phyloP scores from a whole-genome alignment of 1,140 invertebrate species.

The Ceratitis capitata region DNA sequence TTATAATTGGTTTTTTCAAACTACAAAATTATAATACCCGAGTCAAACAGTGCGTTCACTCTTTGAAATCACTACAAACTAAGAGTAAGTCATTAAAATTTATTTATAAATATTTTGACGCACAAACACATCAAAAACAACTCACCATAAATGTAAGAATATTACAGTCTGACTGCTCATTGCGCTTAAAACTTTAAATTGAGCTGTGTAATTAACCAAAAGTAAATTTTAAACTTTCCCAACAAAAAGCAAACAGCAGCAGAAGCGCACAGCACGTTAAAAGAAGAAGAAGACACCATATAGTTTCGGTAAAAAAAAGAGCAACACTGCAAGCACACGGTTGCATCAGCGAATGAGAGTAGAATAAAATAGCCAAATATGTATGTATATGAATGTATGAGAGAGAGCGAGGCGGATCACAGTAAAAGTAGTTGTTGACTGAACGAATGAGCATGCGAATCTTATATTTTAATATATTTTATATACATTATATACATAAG shows the following conservation, averaged over 20 bases:
- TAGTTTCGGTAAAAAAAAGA: neutral
- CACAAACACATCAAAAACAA: neutral
- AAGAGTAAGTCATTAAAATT: neutral
- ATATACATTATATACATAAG: too few relatives aligned
- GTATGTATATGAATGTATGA: neutral
- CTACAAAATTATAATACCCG: too few relatives aligned
- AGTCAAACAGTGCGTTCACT: too few relatives aligned
- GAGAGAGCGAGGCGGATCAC: neutral
- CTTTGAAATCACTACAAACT: neutral
- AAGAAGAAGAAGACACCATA: neutral
- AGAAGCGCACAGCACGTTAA: neutral
- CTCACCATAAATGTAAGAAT: too few relatives aligned
- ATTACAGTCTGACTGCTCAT: neutral
- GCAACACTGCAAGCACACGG: neutral
- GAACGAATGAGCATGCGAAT: neutral
- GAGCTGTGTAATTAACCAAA: constrained; percentile 16
- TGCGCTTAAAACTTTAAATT: neutral
- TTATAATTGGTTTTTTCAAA: too few relatives aligned
- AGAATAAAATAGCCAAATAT: too few relatives aligned
- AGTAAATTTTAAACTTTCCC: neutral
- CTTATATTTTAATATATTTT: too few relatives aligned
- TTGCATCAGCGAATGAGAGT: neutral
- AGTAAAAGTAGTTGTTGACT: too few relatives aligned
- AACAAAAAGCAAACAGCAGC: neutral
- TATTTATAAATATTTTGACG: neutral